A percentile compares a stretch with the other conserved stretches of the same genome.
phyloP scores from a whole-genome alignment of 2,113 vertebrate genomes.

The Pagrus major region DNA sequence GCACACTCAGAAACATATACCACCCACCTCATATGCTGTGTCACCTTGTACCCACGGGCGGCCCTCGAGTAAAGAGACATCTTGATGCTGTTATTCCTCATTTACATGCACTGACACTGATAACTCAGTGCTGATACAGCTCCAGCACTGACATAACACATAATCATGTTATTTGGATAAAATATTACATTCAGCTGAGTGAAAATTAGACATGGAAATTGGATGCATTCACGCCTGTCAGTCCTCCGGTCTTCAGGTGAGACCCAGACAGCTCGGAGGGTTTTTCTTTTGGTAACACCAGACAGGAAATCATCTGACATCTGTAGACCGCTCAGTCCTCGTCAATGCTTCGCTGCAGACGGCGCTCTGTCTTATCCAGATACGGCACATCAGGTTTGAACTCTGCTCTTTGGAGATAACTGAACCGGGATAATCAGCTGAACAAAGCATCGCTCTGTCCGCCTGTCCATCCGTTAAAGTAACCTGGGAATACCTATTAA shows the following conservation, averaged over 20 bases:
- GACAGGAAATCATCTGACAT: constrained; percentile 6
- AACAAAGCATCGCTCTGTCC: not conserved
- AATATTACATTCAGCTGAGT: not conserved
- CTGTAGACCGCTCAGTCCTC: not conserved
- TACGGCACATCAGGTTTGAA: not conserved
- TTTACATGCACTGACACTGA: constrained; percentile 22
- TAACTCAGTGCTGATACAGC: not conserved
- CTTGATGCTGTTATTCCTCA: constrained; percentile 38
- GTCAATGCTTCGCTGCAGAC: not conserved
- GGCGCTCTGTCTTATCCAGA: not conserved
- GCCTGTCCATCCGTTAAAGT: not conserved
- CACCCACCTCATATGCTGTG: constrained; percentile 30
- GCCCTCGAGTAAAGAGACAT: constrained; percentile 38
- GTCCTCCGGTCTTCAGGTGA: constrained; percentile 17
- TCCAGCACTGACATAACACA: not conserved
- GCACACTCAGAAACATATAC: constrained; percentile 10
- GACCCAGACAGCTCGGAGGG: constrained; percentile 20
- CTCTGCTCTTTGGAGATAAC: not conserved
- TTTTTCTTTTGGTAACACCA: not conserved
- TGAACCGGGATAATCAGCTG: not conserved
- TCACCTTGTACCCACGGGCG: constrained; percentile 37
- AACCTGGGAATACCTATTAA: too few species aligned
- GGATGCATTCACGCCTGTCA: constrained; percentile 22
- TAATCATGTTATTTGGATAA: not conserved
- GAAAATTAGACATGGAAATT: constrained; percentile 40